Conservation (phyloP, 2,113 vertebrate genomes). For the Charina bottae region DNA sequence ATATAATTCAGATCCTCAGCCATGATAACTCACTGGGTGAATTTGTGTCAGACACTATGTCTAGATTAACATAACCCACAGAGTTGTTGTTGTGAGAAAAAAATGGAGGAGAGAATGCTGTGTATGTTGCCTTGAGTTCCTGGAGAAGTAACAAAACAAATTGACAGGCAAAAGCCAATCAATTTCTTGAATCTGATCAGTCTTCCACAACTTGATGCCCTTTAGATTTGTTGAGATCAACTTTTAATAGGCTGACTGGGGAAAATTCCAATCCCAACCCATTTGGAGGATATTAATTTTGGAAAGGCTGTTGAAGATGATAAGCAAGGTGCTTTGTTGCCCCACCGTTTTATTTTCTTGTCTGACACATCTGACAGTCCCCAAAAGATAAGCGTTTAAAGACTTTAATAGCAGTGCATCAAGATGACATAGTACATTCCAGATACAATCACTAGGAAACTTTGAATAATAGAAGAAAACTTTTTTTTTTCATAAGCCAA, state of each 20-base stretch:
- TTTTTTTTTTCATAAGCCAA: slow-evolving; percentile 59
- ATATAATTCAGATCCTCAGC: background rate
- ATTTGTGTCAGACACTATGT: background rate
- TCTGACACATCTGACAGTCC: slow-evolving; percentile 58
- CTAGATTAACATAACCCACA: background rate
- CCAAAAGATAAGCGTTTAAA: slow-evolving; percentile 63
- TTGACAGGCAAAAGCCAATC: background rate
- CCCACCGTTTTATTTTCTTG: slow-evolving; percentile 55
- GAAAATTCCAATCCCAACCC: background rate
- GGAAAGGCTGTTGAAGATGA: background rate
- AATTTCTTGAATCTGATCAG: background rate
- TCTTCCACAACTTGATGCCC: background rate
- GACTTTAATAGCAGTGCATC: slow-evolving; percentile 57
- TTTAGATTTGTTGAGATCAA: background rate
- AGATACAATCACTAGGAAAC: slow-evolving; percentile 53
- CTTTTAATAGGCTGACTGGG: background rate
- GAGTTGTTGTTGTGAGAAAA: background rate
- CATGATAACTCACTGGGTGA: background rate
- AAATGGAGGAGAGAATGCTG: background rate
- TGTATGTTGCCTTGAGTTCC: background rate
- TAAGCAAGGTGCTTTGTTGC: slow-evolving; percentile 42
- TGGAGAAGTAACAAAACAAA: background rate
- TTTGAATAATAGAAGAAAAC: slow-evolving; percentile 64
- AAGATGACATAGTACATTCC: slow-evolving; percentile 64
- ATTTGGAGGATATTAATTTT: background rate